Base-by-base conservation (phyloP, 2,888 invertebrate species). In the Rhopalosiphum nymphaeae region DNA sequence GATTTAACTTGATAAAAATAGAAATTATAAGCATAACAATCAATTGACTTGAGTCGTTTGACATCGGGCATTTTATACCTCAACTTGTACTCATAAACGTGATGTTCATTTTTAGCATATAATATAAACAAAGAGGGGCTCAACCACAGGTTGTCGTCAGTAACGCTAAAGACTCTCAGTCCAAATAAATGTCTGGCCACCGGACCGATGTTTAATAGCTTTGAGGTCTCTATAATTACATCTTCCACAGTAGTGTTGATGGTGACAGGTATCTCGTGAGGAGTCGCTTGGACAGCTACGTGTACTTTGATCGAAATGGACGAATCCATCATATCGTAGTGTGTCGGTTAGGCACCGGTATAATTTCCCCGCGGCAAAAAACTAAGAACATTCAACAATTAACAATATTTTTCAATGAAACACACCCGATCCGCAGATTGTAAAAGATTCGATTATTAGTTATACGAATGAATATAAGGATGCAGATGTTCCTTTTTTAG, bases 1-100 rank as follows among this genome's bases (percentile, higher is more conserved):
- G 97, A 96, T 57, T 98, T 96, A 88, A 97, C 98, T 97, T 98
- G 98, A 96, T 97, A 97, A 95, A 98, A 99, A 95, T 97, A 97
- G 96, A 98, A 98, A 95, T 98, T 97, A 95, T 98, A 98, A 1
- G 98, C 97, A 93, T 97, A 97, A 90, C 96, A 96, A 96, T 98
- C 98, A 91, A 98, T 96, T 94, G 97, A 96, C 95, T 97, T 97
- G 91, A 98, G 96, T 95, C 97, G 96, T 26, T 96, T 96, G 87
- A 97, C 96, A 95, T 96, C 96, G 7, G 97, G 97, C 53, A 97
- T 97, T 96, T 98, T 98, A 95, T 97, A 98, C 92, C 98, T 97
- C 95, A 98, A 97, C 95, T 98, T 97, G 95, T 98, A 97, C 95
- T 98, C 98, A 95, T 96, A 95, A n/a, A 95, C 95, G 94, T 95